These are phyloP conservation scores for Trichopria drosophilae DNA, from an alignment of 2,888 invertebrate species.

Conservation along the genomic window DNA sequence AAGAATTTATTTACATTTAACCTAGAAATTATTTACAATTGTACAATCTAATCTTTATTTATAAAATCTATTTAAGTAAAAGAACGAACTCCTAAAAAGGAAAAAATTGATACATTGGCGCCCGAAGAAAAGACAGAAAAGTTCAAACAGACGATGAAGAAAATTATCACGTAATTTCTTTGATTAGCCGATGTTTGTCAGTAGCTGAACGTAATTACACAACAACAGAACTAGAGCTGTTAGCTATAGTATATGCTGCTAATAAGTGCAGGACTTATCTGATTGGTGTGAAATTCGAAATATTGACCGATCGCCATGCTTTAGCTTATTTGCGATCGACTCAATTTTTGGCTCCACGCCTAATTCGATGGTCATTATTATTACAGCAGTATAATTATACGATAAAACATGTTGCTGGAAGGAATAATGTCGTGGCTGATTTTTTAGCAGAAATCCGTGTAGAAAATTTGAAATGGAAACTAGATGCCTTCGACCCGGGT, in stretches of 20 bases:
- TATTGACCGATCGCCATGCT: conserved; percentile 38
- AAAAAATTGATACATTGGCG: too few species aligned
- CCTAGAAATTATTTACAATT: neutral
- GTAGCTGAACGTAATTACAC: neutral
- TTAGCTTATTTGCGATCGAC: conserved; percentile 33
- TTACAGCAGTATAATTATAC: conserved; percentile 40
- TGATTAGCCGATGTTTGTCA: neutral
- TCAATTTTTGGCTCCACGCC: conserved; percentile 28
- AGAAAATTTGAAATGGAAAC: conserved; percentile 16
- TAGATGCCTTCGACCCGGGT: too few species aligned
- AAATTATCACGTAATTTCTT: neutral
- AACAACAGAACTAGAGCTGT: neutral
- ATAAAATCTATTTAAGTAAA: too few species aligned
- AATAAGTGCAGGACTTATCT: neutral
- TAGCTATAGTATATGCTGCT: neutral
- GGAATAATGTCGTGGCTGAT: conserved; percentile 40
- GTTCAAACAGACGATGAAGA: conserved; percentile 24
- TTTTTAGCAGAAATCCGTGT: conserved; percentile 38
- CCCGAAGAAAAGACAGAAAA: too few species aligned
- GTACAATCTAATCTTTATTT: neutral
- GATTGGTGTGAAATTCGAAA: neutral
- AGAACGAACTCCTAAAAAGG: too few species aligned
- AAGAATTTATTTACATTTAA: neutral
- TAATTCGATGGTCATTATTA: conserved; percentile 41
- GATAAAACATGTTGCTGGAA: conserved; percentile 36